Evolutionary conservation across 2,888 invertebrate genomes (phyloP), one percentile per base, ranked within the genome.

Genomic region (Drosophila rellima): DNA sequence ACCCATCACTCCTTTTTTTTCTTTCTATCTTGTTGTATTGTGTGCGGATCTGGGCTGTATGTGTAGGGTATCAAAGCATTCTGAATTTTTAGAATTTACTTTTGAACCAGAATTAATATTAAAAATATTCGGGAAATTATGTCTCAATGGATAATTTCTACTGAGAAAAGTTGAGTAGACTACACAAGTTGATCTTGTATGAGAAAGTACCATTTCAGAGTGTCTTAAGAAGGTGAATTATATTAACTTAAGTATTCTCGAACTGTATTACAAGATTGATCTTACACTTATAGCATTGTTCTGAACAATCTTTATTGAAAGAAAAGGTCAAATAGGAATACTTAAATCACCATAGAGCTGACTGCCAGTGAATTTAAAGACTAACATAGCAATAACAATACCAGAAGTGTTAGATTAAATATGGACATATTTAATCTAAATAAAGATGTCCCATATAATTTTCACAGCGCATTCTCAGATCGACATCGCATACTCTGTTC

Each of bases 1-100:
- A 59, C 45, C 54, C 18, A 17, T 31, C 15, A 20, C 11, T 33
- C 23, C 45, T 35, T 44, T 23, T 64, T 66, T 74, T 31, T 52
- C 70, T 65, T 61, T 50, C 71, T 70, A 67, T 68, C 61, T 61
- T 63, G 40, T 40, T 78, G 69, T 59, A 66, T 66, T 40, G 59
- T 23, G 50, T 45, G 59, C 40, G 47, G 18, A 54, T 20, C 11
- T 42, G 31, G 20, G 13, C 48, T 42, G 18, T 33, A 42, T 48
- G 20, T 70, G 60, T 39, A 57, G 75, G 79, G 75, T 47, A 76
- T 75, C 45, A 55, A 57, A 50, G 33, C 10, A 35, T 8, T 23
- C 3, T 0, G 18, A 11, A 42, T 18, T 37, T 31, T n/a, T 18
- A 26, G 20, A 18, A 15, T 20, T 39, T 18, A 8, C 8, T 26